Base-by-base conservation (phyloP, 2,797 vertebrate species). In the Micropoecilia bifurca region DNA sequence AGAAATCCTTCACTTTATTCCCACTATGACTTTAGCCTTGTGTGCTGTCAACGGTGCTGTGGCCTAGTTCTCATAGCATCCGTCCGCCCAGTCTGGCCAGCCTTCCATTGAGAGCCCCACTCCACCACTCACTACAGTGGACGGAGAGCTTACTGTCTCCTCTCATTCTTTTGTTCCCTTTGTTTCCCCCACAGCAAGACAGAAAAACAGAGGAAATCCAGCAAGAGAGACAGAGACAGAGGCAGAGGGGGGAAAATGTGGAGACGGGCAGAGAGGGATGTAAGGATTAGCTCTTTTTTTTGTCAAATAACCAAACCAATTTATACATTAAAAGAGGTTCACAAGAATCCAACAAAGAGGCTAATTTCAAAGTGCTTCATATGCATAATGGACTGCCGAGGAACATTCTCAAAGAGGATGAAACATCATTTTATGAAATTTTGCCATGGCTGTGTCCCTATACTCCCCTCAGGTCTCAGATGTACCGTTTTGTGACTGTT, bases 121-220 rank as follows among this genome's bases (percentile, higher is more conserved):
- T 88, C 90, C 82, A 85, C 78, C 85, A 76, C 87, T 90, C 91
- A 87, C 91, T 89, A 83, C 85, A 92, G 87, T 90, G 87, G 85
- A 92, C 82, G 91, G 89, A 90, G 81, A 93, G 90, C 90, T 93
- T 88, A 93, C 89, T 91, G 91, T 93, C 91, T 90, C 89, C 87
- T 78, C 92, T 92, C 80, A 0, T 78, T 91, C 93, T 92, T 92
- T 93, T 94, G 92, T 94, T 95, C 90, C 82, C 90, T 92, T 95
- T 93, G 91, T 94, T 92, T 91, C 89, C 88, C 86, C 83, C 89
- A 78, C 91, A 92, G 92, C 90, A 92, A 92, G 92, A 94, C 92
- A 93, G 90, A 90, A 92, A 94, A 92, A 92, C 90, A 93, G 89
- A 93, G 91, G 90, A 91, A 94, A 92, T 93, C 92, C 92, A 93